Evolutionary conservation across 2,888 invertebrate genomes (phyloP).

Genomic region (Rambutsinella grinnellia): DNA sequence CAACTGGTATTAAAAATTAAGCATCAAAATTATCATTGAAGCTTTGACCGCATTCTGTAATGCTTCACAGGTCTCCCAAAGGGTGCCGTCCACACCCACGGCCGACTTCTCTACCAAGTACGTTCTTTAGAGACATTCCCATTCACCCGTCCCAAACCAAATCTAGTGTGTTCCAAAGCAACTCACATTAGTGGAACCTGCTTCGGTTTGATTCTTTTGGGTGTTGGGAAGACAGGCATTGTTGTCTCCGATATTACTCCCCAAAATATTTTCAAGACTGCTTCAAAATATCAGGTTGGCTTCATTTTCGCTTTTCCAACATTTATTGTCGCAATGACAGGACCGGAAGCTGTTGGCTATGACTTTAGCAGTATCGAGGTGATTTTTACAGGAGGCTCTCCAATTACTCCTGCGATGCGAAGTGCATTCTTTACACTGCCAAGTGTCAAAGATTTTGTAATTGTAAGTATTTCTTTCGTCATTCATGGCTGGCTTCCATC

Average conservation of each 20-base stretch:
- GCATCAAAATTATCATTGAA: neutral
- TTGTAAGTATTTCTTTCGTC: slow-evolving; percentile 11
- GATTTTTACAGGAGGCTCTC: slow-evolving; percentile 30
- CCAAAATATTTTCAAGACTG: slow-evolving; percentile 53
- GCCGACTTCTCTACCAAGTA: slow-evolving; percentile 21
- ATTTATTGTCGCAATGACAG: slow-evolving; percentile 29
- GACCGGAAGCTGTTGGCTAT: slow-evolving; percentile 17
- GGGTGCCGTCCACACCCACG: slow-evolving; percentile 62
- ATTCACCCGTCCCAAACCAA: neutral
- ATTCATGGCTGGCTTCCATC: no score
- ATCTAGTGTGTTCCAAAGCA: slow-evolving; percentile 51
- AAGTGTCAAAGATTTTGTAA: slow-evolving; percentile 31
- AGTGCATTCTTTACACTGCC: slow-evolving; percentile 10
- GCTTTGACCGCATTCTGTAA: no score
- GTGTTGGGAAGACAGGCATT: slow-evolving; percentile 33
- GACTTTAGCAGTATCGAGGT: slow-evolving; percentile 46
- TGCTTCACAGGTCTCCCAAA: slow-evolving; percentile 30
- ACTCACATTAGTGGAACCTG: slow-evolving; percentile 58
- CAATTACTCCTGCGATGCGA: slow-evolving; percentile 18
- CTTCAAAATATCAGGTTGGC: slow-evolving; percentile 58
- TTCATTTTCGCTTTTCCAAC: slow-evolving; percentile 39
- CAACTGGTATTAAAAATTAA: slow-evolving; percentile 55
- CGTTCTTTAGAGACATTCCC: slow-evolving; percentile 6
- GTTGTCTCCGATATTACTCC: slow-evolving; percentile 46
- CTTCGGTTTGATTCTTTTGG: slow-evolving; percentile 23